These are phyloP conservation scores for Aphelenchoides avenae DNA, from an alignment of 1,140 invertebrate genomes.

Conservation along the genomic window DNA sequence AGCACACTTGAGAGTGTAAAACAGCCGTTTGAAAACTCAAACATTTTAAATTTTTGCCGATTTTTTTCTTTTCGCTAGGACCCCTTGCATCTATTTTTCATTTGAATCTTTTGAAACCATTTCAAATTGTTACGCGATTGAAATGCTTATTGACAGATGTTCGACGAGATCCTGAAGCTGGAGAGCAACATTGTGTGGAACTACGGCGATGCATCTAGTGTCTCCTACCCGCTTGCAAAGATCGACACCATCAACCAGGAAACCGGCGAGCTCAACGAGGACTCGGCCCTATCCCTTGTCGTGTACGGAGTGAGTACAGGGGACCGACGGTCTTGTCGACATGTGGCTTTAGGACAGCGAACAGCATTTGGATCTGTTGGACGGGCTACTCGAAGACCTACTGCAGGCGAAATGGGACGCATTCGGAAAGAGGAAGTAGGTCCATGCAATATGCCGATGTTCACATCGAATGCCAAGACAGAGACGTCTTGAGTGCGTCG, in stretches of 20 bases:
- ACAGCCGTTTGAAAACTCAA: neutral
- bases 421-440: no score
- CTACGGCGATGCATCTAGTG: constrained; percentile 81
- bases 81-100: neutral
- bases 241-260: constrained; percentile 90
- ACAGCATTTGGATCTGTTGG: constrained; percentile 89
- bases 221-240: constrained; percentile 87
- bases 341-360: constrained; percentile 72
- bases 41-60: constrained; percentile 20
- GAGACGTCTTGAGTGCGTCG: no score
- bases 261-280: constrained; percentile 83
- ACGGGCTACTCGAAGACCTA: constrained; percentile 86
- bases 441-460: no score
- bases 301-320: constrained; percentile 78
- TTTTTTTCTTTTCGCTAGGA: neutral
- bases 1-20: constrained; percentile 11
- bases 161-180: constrained; percentile 65
- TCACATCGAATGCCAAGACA: no score
- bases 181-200: constrained; percentile 62
- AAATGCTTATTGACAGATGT: constrained; percentile 81
- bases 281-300: constrained; percentile 92
- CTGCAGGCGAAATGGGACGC: constrained; percentile 95
- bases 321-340: no score
- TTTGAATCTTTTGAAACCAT: constrained; percentile 11
- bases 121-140: constrained; percentile 65